Evolutionary conservation across 2,888 invertebrate genomes (phyloP).

Genomic region (Agrochola lota): DNA sequence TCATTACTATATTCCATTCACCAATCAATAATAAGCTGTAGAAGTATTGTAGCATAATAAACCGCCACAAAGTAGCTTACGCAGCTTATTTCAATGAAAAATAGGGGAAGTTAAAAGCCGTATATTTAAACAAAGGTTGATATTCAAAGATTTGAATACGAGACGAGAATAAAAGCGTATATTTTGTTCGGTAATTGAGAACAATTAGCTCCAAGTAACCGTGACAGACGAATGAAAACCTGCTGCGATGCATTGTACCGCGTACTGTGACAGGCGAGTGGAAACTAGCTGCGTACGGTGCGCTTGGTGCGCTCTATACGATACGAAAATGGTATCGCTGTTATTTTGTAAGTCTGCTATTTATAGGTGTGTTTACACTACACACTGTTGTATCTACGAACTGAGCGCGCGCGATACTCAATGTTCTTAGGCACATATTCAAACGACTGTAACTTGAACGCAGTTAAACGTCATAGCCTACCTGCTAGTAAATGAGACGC

Average conservation of each 20-base stretch:
- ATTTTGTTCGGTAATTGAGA: slow-evolving; percentile 34
- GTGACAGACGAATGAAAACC: slow-evolving; percentile 51
- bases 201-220: slow-evolving; percentile 47
- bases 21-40: neutral
- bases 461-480: slow-evolving; percentile 20
- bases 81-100: slow-evolving; percentile 5
- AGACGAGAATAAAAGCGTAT: slow-evolving; percentile 6
- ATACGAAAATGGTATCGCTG: slow-evolving; percentile 71
- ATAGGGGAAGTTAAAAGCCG: neutral
- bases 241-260: slow-evolving; percentile 47
- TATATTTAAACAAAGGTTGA: neutral
- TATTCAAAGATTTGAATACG: slow-evolving; percentile 1
- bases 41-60: neutral
- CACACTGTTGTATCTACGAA: slow-evolving; percentile 68
- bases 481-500: neutral
- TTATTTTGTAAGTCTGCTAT: slow-evolving; percentile 77
- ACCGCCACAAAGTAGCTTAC: slow-evolving; percentile 4
- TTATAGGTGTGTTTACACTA: slow-evolving; percentile 79
- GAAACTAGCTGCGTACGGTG: slow-evolving; percentile 50
- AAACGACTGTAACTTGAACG: slow-evolving; percentile 36
- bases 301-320: slow-evolving; percentile 44
- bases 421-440: slow-evolving; percentile 51
- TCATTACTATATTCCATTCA: neutral
- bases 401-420: slow-evolving; percentile 65
- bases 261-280: slow-evolving; percentile 47